These are phyloP conservation scores for Zenarchopterus dispar DNA, from an alignment of 2,797 vertebrate genomes.

Conservation along the genomic window DNA sequence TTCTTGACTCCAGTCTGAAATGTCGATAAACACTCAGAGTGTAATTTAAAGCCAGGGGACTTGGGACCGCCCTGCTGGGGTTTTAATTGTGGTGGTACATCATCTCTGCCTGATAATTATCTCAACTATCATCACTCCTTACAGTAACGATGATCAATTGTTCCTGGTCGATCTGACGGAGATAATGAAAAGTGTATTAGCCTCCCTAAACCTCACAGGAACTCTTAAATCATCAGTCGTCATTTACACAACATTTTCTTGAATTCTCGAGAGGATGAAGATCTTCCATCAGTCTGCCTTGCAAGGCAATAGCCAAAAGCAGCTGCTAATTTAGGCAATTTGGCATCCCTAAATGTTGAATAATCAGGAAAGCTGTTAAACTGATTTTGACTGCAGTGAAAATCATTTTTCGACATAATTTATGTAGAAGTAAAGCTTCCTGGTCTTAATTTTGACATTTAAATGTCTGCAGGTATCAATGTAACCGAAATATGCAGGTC, in stretches of 20 bases:
- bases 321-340: slow-evolving; percentile 42
- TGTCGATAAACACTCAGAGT: slow-evolving; percentile 57
- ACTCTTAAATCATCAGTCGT: slow-evolving; percentile 57
- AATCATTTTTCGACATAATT: slow-evolving; percentile 6
- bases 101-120: slow-evolving; percentile 72
- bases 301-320: slow-evolving; percentile 27
- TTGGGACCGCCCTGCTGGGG: slow-evolving; percentile 57
- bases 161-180: slow-evolving; percentile 64
- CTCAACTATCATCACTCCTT: slow-evolving; percentile 68
- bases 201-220: slow-evolving; percentile 68
- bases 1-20: slow-evolving; percentile 30
- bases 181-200: slow-evolving; percentile 80
- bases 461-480: no score
- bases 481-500: neutral
- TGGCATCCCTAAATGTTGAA: slow-evolving; percentile 25
- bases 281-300: slow-evolving; percentile 19
- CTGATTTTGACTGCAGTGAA: slow-evolving; percentile 5
- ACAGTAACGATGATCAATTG: slow-evolving; percentile 77
- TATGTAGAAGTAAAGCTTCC: slow-evolving; percentile 6
- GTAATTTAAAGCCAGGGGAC: slow-evolving; percentile 52
- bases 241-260: slow-evolving; percentile 9
- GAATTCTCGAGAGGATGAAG: slow-evolving; percentile 19
- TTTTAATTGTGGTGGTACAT: slow-evolving; percentile 76
- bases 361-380: slow-evolving; percentile 22
- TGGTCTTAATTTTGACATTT: neutral